Conservation (phyloP, 2,888 invertebrate genomes). For the Heteromurus nitidus region DNA sequence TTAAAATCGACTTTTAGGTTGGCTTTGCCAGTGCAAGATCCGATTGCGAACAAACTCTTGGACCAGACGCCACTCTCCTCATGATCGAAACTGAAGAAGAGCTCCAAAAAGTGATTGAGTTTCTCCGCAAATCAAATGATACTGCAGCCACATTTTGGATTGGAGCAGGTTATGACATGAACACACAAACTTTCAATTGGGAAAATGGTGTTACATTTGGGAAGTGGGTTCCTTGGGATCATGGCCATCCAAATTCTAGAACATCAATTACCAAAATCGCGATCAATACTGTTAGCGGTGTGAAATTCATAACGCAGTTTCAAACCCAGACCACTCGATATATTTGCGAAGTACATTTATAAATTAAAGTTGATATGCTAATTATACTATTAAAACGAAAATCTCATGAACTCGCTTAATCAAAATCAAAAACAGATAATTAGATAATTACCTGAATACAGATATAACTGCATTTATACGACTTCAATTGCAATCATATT, state of each 20-base stretch:
- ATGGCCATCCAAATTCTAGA: conserved; percentile 5
- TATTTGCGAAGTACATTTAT: conserved; percentile 1
- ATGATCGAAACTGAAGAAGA: conserved; percentile 36
- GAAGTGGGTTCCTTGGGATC: conserved; percentile 21
- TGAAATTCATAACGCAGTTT: background rate
- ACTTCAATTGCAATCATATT: too few species aligned
- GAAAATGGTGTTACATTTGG: background rate
- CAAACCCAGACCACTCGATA: background rate
- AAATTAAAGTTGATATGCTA: too few species aligned
- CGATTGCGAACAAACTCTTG: background rate
- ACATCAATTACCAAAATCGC: background rate
- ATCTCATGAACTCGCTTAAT: too few species aligned
- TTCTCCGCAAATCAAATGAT: background rate
- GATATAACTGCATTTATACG: too few species aligned
- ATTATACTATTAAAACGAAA: too few species aligned
- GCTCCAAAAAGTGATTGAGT: conserved; percentile 3
- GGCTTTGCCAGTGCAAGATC: background rate
- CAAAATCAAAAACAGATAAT: too few species aligned
- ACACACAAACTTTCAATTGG: background rate
- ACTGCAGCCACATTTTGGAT: conserved; percentile 12
- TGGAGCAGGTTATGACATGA: background rate
- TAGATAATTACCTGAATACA: too few species aligned
- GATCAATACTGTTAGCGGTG: background rate
- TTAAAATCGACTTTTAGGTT: too few species aligned
- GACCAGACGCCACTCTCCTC: conserved; percentile 7